Base-by-base conservation (phyloP, 2,888 invertebrate genomes). In the Hydrotaea diabolus region DNA sequence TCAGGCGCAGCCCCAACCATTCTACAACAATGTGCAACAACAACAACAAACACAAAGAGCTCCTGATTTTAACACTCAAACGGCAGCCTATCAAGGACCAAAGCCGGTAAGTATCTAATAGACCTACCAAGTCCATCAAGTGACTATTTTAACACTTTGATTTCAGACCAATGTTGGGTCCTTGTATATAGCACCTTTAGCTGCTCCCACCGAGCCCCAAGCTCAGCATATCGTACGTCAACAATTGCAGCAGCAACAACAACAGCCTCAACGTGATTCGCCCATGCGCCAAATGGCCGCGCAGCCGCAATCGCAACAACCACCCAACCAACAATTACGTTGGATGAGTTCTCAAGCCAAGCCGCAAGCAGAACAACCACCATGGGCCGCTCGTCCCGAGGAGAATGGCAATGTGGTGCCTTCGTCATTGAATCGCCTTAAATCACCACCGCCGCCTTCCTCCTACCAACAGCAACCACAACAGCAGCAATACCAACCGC, bases 131-230 rank as follows among this genome's bases (percentile, higher is more conserved):
- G n/a, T n/a, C n/a, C n/a, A n/a, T n/a, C n/a, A n/a, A n/a, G n/a
- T n/a, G n/a, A n/a, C n/a, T n/a, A n/a, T n/a, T n/a, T n/a, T 31
- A 59, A 74, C 53, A 23, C 19, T 55, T 55, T 55, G 19, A 49
- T 36, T 78, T 4, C 80, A 92, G 90, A 91, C 91, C 80, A 92
- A 91, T 80, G 92, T 94, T 79, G 94, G 94, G 78, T 93, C 94
- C 17, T 91, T 94, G 55, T 94, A 94, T 86, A 94, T 94, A 82
- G 94, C 94, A 59, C 94, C 94, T 7, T 80, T 95, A 93, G 90
- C 93, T 43, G 88, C 88, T 43, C 88, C 91, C 23, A 87, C 88
- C 7, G 90, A 91, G 77, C 90, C 91, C 2, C 90, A 91, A 84
- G 90, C 91, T 11, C 91, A 87, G 81, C 89, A 89, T 83, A 88